Base-by-base conservation (phyloP, 1,140 invertebrate species). In the Epicauta chinensis region DNA sequence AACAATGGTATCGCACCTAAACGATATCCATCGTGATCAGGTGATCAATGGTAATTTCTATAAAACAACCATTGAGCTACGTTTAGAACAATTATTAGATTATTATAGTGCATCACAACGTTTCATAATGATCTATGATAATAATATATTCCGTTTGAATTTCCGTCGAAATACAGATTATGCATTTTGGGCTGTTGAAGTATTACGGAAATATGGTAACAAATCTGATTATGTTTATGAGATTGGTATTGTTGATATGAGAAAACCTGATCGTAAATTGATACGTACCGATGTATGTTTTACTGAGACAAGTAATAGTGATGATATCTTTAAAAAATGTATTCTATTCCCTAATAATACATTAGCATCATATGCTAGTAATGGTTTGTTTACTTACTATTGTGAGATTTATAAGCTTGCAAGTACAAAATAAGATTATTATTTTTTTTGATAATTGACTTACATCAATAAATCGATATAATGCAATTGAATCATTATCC, bases 251-350 rank as follows among this genome's bases (percentile, higher is more conserved):
- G 55, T 61, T 14, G 61, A 65, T 50, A 50, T 56, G 31, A 54
- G 54, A 10, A 56, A 58, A 35, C 54, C 59, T n/a, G 54, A 63
- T 31, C 57, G 60, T 32, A 56, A 58, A 38, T 23, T 65, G 23
- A 63, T 61, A 12, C 50, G 57, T 16, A 58, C 56, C 9, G 61
- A 65, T 52, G 50, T 63, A 11, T 65, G 63, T 52, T 53, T 63
- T 12, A 61, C 57, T 39, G 56, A 63, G 45, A 61, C 58, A 29
- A 53, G n/a, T n/a, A n/a, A 54, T 23, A 47, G 51, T 34, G 61
- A 63, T 14, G 59, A 61, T 15, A 39, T 65, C 39, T 61, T 65
- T 50, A 63, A 63, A 44, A 58, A 56, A 48, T 63, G 61, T 40
- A 55, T 62, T 16, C 53, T 57, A 42, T 53, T 65, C 37, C 63